phyloP scores from a whole-genome alignment of 2,113 vertebrate genomes.

The Orthonyx spaldingii region DNA sequence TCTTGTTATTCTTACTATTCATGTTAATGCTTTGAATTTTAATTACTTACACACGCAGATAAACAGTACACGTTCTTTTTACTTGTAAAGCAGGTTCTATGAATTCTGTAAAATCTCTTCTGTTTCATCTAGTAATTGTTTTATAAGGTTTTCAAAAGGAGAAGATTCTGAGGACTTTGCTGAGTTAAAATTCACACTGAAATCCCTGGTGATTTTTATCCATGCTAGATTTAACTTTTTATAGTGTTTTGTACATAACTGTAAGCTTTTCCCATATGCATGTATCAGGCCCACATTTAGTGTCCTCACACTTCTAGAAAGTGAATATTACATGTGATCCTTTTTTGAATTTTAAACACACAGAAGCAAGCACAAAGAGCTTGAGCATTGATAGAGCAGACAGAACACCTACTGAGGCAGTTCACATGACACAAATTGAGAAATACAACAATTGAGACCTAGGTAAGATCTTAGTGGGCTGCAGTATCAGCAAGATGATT shows the following conservation, averaged over 20 bases:
- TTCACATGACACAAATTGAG: background rate
- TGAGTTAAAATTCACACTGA: background rate
- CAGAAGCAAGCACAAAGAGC: background rate
- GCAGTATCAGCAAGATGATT: background rate
- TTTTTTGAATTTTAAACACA: background rate
- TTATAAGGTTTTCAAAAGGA: background rate
- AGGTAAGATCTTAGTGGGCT: background rate
- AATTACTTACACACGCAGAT: slow-evolving; percentile 43
- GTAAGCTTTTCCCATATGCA: background rate
- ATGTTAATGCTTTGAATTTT: slow-evolving; percentile 43
- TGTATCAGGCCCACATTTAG: background rate
- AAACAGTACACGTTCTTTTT: background rate
- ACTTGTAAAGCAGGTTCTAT: background rate
- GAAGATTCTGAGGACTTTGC: background rate
- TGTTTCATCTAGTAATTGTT: background rate
- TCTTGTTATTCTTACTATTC: slow-evolving; percentile 42
- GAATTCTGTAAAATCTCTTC: background rate
- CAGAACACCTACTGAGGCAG: background rate
- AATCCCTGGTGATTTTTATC: background rate
- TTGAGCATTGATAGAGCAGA: background rate
- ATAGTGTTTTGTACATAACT: background rate
- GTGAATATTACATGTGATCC: background rate
- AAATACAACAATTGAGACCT: background rate
- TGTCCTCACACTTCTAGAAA: background rate
- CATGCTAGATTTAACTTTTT: background rate